Percentiles rank a stretch among this genome's conserved stretches.
Evolutionary conservation across 2,888 invertebrate species (phyloP).

Genomic region (Agrotis ipsilon): DNA sequence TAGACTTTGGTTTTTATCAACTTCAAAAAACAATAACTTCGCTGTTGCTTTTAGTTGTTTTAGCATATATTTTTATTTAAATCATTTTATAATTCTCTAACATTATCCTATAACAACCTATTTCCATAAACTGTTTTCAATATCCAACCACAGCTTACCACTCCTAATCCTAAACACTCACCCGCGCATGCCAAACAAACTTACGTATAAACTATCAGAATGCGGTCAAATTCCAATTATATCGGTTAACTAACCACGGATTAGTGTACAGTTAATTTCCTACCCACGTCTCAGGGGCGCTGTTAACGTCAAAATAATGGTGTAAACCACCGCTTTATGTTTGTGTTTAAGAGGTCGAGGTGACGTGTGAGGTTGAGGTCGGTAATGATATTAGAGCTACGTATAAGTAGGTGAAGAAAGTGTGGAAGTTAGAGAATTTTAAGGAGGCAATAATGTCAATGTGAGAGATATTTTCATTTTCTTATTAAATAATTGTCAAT

Average conservation of each 20-base stretch:
- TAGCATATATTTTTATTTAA: too few relatives aligned
- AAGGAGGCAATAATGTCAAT: background rate
- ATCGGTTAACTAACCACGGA: conserved; percentile 42
- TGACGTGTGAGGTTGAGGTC: conserved; percentile 10
- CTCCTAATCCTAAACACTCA: conserved; percentile 6
- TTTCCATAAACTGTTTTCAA: background rate
- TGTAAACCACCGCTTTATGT: conserved; percentile 24
- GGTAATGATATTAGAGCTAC: background rate
- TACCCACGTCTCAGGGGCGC: conserved; percentile 19
- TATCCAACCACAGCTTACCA: background rate
- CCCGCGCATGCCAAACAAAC: conserved; percentile 15
- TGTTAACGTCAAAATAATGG: conserved; percentile 33
- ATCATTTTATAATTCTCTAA: too few relatives aligned
- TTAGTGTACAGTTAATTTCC: conserved; percentile 47
- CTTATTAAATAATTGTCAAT: too few relatives aligned
- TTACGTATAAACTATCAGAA: conserved; percentile 24
- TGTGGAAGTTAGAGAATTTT: background rate
- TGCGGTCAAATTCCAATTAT: conserved; percentile 53
- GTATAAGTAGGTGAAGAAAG: background rate
- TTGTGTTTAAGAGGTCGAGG: conserved; percentile 17
- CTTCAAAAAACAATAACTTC: too few relatives aligned
- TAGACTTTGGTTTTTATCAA: too few relatives aligned
- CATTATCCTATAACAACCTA: too few relatives aligned
- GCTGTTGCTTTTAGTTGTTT: too few relatives aligned
- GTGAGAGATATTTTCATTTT: too few relatives aligned